Base-by-base conservation (phyloP, 2,888 invertebrate species). In the Melanostoma scalare region DNA sequence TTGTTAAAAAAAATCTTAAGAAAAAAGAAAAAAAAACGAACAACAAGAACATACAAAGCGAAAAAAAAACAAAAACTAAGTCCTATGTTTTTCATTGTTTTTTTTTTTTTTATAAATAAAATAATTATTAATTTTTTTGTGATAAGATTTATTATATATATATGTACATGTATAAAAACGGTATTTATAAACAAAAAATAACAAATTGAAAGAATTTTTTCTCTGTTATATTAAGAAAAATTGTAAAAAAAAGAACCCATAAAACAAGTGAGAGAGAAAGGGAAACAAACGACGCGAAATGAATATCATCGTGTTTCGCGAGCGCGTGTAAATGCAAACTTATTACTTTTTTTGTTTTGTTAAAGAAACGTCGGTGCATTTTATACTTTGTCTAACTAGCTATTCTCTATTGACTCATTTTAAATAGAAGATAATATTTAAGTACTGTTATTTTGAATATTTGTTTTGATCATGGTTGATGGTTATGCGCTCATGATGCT, bases 101-200 rank as follows among this genome's bases (percentile, higher is more conserved):
- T 20, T 20, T 20, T 20, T 20, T 20, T 68, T 68, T 60, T 61
- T 73, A 72, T 77, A 73, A 78, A 73, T 79, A 79, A 84, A 84
- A 56, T 84, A 75, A 79, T 84, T 84, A 84, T 71, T 78, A 74
- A 77, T 82, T 82, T 79, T 78, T 84, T 84, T 84, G 84, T 84
- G 84, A 84, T 84, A 84, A 84, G 84, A 84, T 84, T 75, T 84
- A 79, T 84, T 84, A 84, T 84, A 79, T 67, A 79, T 52, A 80
- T 61, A 79, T 79, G 74, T 84, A 79, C 69, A 79, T 79, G 79
- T 84, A 79, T 67, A 79, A 82, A 79, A 79, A 79, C 60, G 84
- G 84, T 84, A 79, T 84, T 84, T 84, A 84, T 84, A 84, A 84
- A 74, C 60, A 77, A 77, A 76, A 72, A 67, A 74, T 61, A 78